Evolutionary conservation across 2,113 vertebrate genomes (phyloP), one percentile per base, ranked within the genome.

Genomic region (Ceratotherium simum): DNA sequence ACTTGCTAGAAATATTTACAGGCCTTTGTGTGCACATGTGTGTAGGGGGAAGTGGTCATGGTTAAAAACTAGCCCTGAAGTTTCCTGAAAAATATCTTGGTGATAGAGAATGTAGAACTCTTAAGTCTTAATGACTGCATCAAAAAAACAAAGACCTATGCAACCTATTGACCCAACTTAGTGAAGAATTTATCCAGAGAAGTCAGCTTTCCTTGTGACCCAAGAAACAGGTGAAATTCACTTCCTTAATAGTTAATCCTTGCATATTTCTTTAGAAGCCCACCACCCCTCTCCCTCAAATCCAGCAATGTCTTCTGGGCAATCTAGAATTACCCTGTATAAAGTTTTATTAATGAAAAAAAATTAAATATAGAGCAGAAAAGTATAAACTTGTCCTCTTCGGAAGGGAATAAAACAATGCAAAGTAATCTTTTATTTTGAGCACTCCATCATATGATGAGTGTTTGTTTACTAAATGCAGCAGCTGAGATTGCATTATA

Each of bases 391-490:
- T 85, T 95, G 36, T 8, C 11, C 16, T 73, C 25, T 91, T 90
- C 96, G 48, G 36, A 84, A 95, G 39, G 27, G 80, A 92, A 86
- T 80, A 72, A 95, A 97, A 70, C 85, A 83, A 18, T 96, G 64
- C 54, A 94, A 42, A 92, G 5, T 96, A 97, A 96, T 42, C 42
- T 86, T 29, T 87, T 92, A 87, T 75, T 97, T 97, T 97, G 85
- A 91, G 17, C 18, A 54, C 10, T 76, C 67, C 20, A 9, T 90
- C 54, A 70, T 70, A 67, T 60, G 62, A 36, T 90, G 75, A 90
- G 69, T 97, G 51, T 93, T 96, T 93, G 81, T 95, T 96, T 95
- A 93, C 56, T 89, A 95, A 98, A 91, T 91, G 58, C 46, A 95
- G 70, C 70, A 78, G 76, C 92, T 89, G 90, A 97, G 70, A 86